Evolutionary conservation across 2,888 invertebrate species (phyloP).

Genomic region (Troides aeacus): DNA sequence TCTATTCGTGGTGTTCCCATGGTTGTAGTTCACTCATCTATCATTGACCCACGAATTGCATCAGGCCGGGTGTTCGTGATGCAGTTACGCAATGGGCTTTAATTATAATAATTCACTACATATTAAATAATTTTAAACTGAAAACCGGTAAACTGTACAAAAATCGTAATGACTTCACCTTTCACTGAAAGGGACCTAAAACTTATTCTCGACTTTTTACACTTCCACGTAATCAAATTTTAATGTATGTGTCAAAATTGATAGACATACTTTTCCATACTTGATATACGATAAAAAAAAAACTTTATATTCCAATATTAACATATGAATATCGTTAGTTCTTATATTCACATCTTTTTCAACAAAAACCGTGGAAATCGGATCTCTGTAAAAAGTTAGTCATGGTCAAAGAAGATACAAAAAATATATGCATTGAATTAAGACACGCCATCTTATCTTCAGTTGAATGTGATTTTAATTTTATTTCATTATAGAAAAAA

Average conservation of each 20-base stretch:
- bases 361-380: too few species aligned
- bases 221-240: neutral
- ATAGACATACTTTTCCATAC: too few species aligned
- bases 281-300: neutral
- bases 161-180: slow-evolving; percentile 3
- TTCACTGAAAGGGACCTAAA: slow-evolving; percentile 8
- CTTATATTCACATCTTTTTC: too few species aligned
- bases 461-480: too few species aligned
- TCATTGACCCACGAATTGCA: slow-evolving; percentile 44
- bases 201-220: neutral
- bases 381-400: too few species aligned
- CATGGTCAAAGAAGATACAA: too few species aligned
- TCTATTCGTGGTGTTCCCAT: slow-evolving; percentile 38
- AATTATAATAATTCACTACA: neutral
- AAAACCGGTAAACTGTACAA: neutral
- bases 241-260: neutral
- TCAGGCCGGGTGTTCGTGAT: slow-evolving; percentile 32
- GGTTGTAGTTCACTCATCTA: slow-evolving; percentile 38
- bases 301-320: neutral
- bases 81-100: slow-evolving; percentile 8
- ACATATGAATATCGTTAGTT: too few species aligned
- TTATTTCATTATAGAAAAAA: too few species aligned
- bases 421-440: too few species aligned
- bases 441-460: too few species aligned
- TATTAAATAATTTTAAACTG: slow-evolving; percentile 5